These are phyloP conservation scores for Phalacrocorax aristotelis DNA, from an alignment of 2,113 vertebrate genomes.

Conservation along the genomic window DNA sequence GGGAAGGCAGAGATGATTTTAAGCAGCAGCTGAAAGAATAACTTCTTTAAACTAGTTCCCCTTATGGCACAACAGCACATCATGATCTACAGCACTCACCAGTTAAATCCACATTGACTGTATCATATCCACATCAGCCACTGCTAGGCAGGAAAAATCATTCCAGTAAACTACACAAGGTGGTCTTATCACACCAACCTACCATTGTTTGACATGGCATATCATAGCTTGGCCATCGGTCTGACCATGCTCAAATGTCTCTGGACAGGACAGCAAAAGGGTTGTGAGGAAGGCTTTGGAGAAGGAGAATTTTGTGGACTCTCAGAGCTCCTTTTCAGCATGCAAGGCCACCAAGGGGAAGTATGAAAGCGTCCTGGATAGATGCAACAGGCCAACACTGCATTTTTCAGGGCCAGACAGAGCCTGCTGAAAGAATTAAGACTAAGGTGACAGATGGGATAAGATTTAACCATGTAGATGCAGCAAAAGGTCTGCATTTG, in stretches of 20 bases:
- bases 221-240: background rate
- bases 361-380: background rate
- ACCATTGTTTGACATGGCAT: accelerated
- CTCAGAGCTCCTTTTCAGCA: background rate
- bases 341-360: background rate
- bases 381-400: background rate
- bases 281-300: background rate
- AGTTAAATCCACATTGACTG: background rate
- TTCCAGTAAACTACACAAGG: background rate
- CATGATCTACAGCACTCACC: background rate
- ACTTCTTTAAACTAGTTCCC: background rate
- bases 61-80: background rate
- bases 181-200: background rate
- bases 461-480: background rate
- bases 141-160: background rate
- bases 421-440: background rate
- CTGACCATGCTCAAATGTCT: background rate
- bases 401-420: background rate
- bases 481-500: background rate
- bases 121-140: background rate
- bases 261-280: background rate
- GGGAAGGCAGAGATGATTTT: background rate
- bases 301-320: background rate
- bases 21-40: background rate
- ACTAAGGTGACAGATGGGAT: background rate